A percentile compares a stretch with the other conserved stretches of the same genome.
phyloP scores from a whole-genome alignment of 2,113 vertebrate species.

The Gobio gobio region DNA sequence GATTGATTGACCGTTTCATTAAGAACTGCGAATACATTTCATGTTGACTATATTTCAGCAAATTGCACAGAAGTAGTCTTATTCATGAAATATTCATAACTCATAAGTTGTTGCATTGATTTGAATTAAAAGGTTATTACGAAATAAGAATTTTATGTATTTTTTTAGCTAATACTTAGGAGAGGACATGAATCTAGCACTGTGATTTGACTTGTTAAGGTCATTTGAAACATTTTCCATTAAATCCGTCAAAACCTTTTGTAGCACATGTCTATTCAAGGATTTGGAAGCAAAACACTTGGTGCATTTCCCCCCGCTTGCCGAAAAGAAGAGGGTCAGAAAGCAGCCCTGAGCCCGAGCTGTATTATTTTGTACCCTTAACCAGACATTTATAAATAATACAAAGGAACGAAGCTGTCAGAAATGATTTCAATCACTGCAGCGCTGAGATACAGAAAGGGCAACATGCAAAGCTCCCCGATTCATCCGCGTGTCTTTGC shows the following conservation, averaged over 20 bases:
- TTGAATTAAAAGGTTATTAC: neutral
- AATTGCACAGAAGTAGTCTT: neutral
- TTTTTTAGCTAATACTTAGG: neutral
- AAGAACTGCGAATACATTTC: neutral
- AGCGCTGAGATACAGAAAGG: constrained; percentile 59
- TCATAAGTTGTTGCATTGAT: neutral
- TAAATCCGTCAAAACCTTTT: neutral
- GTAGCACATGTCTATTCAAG: constrained; percentile 60
- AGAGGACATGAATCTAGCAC: neutral
- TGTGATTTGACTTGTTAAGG: neutral
- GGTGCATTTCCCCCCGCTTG: neutral
- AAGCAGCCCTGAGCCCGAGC: constrained; percentile 57
- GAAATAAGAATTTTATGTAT: neutral
- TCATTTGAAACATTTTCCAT: neutral
- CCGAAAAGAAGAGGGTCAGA: constrained; percentile 53
- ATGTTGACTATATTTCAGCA: neutral
- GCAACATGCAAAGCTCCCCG: constrained; percentile 54
- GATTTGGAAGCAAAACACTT: constrained; percentile 23
- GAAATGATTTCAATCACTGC: constrained; percentile 64
- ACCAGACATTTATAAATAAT: constrained; percentile 76
- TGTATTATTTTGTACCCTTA: constrained; percentile 62
- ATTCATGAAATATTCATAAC: neutral
- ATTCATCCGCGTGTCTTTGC: constrained; percentile 6
- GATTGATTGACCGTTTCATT: neutral
- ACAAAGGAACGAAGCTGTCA: constrained; percentile 71